These are phyloP conservation scores for Aromia moschata DNA, from an alignment of 2,888 invertebrate species.

Conservation along the genomic window DNA sequence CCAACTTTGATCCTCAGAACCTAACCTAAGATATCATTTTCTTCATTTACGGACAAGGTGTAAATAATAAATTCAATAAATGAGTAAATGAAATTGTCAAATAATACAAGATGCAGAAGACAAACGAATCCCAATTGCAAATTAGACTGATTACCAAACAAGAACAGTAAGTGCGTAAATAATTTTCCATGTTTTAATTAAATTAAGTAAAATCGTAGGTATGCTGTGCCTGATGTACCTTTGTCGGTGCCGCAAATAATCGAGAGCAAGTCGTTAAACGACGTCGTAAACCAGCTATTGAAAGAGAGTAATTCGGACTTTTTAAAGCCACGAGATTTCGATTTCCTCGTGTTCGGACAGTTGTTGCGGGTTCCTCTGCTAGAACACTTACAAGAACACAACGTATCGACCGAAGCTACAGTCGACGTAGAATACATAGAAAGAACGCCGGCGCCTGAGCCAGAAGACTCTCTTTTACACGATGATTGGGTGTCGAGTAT, in stretches of 20 bases:
- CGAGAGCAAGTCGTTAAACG: slow-evolving; percentile 75
- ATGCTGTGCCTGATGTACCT: slow-evolving; percentile 86
- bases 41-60: too few relatives aligned
- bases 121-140: slow-evolving; percentile 73
- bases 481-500: slow-evolving; percentile 94
- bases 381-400: slow-evolving; percentile 80
- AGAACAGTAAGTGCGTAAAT: slow-evolving; percentile 71
- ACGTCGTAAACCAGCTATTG: slow-evolving; percentile 81
- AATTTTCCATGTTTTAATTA: too few relatives aligned
- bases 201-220: slow-evolving; percentile 71
- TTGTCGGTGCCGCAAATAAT: slow-evolving; percentile 82
- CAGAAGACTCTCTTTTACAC: slow-evolving; percentile 90
- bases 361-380: slow-evolving; percentile 76
- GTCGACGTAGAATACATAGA: slow-evolving; percentile 93
- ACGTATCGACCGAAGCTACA: slow-evolving; percentile 82
- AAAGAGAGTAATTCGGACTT: slow-evolving; percentile 66
- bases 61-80: too few relatives aligned
- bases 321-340: slow-evolving; percentile 74
- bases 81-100: too few relatives aligned
- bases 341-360: slow-evolving; percentile 88
- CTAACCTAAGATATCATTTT: too few relatives aligned
- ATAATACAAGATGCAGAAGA: slow-evolving; percentile 44
- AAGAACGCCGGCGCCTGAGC: slow-evolving; percentile 89
- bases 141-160: slow-evolving; percentile 84
- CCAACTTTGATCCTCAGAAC: too few relatives aligned